Percentiles rank a stretch among this genome's conserved stretches.
phyloP scores from a whole-genome alignment of 1,140 invertebrate species.

The Glomeris maerens region DNA sequence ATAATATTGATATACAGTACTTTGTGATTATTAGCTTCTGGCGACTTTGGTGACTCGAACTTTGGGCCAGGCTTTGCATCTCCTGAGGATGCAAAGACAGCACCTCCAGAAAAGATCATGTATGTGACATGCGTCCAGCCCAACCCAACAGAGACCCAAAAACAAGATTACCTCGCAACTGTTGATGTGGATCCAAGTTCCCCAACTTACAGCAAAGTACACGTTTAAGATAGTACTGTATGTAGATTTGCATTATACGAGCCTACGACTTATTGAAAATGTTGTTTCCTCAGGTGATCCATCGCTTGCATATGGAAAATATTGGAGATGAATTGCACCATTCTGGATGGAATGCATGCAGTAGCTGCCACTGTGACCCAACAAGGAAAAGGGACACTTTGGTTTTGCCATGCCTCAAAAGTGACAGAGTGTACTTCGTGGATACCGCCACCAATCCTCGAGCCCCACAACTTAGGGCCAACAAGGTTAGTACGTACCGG shows the following conservation, averaged over 20 bases:
- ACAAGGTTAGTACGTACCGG: too few species aligned
- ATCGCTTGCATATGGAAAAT: slow-evolving; percentile 61
- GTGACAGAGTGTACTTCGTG: slow-evolving; percentile 70
- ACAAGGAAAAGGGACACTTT: slow-evolving; percentile 54
- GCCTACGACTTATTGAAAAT: too few species aligned
- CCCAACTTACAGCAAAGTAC: slow-evolving; percentile 66
- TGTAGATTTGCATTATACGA: too few species aligned
- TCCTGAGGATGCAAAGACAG: slow-evolving; percentile 67
- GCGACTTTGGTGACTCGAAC: too few species aligned
- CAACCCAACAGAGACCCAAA: slow-evolving; percentile 33
- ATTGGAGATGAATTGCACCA: slow-evolving; percentile 84
- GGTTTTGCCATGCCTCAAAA: slow-evolving; percentile 65
- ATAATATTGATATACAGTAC: too few species aligned
- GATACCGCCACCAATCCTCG: slow-evolving; percentile 58
- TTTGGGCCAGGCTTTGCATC: slow-evolving; percentile 28
- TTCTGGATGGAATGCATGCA: slow-evolving; percentile 91
- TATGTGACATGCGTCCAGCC: slow-evolving; percentile 77
- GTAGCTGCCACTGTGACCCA: slow-evolving; percentile 59
- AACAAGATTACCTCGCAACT: slow-evolving; percentile 76
- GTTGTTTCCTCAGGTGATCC: slow-evolving; percentile 66
- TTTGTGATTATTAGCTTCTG: too few species aligned
- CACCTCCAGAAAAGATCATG: slow-evolving; percentile 64
- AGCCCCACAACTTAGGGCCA: slow-evolving; percentile 33
- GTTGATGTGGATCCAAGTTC: slow-evolving; percentile 82
- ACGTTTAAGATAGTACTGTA: too few species aligned